Conservation (phyloP, 1,140 invertebrate species). For the Leguminivora glycinivorella region DNA sequence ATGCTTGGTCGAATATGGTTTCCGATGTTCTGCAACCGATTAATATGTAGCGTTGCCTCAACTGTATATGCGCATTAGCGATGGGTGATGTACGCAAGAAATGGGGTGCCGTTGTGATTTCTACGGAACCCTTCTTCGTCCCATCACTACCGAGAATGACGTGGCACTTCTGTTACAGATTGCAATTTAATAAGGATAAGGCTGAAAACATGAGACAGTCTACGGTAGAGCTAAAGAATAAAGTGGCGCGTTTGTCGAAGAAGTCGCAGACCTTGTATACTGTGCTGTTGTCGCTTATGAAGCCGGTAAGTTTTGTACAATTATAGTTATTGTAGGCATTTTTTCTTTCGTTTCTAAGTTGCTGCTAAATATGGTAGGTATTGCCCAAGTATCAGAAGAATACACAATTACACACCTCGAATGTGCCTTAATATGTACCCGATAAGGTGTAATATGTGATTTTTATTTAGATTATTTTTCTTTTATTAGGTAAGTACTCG, state of each 20-base stretch:
- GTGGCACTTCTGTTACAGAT: constrained; percentile 31
- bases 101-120: neutral
- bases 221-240: constrained; percentile 37
- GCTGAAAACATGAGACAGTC: constrained; percentile 36
- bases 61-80: constrained; percentile 19
- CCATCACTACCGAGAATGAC: neutral
- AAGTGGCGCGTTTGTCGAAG: constrained; percentile 29
- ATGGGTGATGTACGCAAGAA: constrained; percentile 10
- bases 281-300: constrained; percentile 34
- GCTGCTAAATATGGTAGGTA: too few relatives aligned
- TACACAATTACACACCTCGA: too few relatives aligned
- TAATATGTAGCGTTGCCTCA: constrained; percentile 19
- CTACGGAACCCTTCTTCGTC: neutral
- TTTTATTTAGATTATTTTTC: too few relatives aligned
- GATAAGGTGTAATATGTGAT: too few relatives aligned
- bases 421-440: too few relatives aligned
- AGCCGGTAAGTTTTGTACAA: constrained; percentile 35
- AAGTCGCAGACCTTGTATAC: constrained; percentile 35
- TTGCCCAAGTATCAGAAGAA: too few relatives aligned
- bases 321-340: neutral
- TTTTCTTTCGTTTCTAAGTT: too few relatives aligned
- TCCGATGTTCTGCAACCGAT: neutral
- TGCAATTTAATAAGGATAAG: constrained; percentile 39
- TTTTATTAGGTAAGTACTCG: too few relatives aligned
- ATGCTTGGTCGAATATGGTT: constrained; percentile 18